Conservation (phyloP, 2,888 invertebrate species). For the Pseudoips prasinana region DNA sequence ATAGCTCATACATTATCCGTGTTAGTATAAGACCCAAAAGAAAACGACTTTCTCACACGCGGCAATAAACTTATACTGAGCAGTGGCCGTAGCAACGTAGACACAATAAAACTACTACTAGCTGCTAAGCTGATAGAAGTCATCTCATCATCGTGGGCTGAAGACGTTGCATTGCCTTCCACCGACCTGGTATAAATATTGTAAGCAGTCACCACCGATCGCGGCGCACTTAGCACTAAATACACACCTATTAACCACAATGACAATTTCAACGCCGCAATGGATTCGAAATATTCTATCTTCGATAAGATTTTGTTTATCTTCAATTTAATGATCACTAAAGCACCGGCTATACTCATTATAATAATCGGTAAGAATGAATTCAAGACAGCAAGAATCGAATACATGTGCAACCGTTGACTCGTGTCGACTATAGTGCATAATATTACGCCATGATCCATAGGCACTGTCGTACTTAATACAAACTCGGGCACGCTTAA, state of each 20-base stretch:
- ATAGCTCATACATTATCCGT: conserved; percentile 31
- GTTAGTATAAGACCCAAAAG: conserved; percentile 40
- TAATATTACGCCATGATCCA: conserved; percentile 55
- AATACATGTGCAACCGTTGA: conserved; percentile 68
- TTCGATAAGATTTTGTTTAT: conserved; percentile 42
- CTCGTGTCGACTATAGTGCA: conserved; percentile 79
- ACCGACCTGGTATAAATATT: conserved; percentile 48
- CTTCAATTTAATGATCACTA: conserved; percentile 58
- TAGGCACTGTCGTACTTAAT: conserved; percentile 70
- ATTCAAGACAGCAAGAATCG: conserved; percentile 65
- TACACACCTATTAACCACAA: conserved; percentile 60
- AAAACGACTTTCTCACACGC: conserved; percentile 49
- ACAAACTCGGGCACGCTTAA: conserved; percentile 83
- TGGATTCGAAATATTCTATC: conserved; percentile 48
- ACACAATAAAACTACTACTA: conserved; percentile 51
- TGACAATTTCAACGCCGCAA: conserved; percentile 61
- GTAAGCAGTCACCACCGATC: conserved; percentile 54
- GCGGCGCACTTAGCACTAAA: conserved; percentile 59
- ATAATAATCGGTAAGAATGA: conserved; percentile 62
- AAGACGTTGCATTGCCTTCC: conserved; percentile 39
- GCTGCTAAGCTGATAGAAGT: conserved; percentile 48
- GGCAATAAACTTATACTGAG: conserved; percentile 44
- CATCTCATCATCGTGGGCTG: conserved; percentile 37
- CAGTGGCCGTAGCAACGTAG: conserved; percentile 42
- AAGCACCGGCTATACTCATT: conserved; percentile 45